Percentiles rank a stretch among this genome's conserved stretches.
Conservation (phyloP, 1,140 invertebrate genomes). For the Copidosoma floridanum region DNA sequence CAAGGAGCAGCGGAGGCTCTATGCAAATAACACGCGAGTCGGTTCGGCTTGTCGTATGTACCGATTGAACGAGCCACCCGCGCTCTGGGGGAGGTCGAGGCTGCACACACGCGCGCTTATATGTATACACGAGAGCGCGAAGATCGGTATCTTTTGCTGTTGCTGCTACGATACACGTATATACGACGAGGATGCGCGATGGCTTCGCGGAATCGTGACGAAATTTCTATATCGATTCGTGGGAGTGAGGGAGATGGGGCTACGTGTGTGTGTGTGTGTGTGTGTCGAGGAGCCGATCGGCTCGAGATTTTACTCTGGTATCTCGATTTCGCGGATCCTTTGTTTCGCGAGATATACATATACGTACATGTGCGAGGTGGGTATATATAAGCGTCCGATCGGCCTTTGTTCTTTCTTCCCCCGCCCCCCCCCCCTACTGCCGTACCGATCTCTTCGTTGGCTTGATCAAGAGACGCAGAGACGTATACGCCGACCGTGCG, state of each 20-base stretch:
- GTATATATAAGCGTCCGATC: conserved; percentile 26
- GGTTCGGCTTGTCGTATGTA: background rate
- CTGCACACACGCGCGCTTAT: background rate
- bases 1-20: too few relatives aligned
- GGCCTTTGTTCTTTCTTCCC: conserved; percentile 23
- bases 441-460: background rate
- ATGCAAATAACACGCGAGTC: too few relatives aligned
- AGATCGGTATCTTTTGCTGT: too few relatives aligned
- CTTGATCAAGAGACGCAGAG: too few relatives aligned
- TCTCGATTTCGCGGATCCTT: conserved; percentile 24
- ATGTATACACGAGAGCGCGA: background rate
- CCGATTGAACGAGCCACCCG: conserved; percentile 11
- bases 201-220: conserved; percentile 39
- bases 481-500: too few relatives aligned
- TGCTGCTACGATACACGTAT: background rate
- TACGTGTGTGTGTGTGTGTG: too few relatives aligned
- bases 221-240: conserved; percentile 30
- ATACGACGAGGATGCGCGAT: conserved; percentile 4
- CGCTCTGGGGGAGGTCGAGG: background rate
- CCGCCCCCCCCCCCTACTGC: background rate
- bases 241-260: too few relatives aligned
- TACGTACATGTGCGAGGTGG: conserved; percentile 21
- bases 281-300: too few relatives aligned
- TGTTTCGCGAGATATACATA: conserved; percentile 18
- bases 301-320: too few relatives aligned